Evolutionary conservation across 2,888 invertebrate genomes (phyloP).

Genomic region (Acanthoscelides obtectus): DNA sequence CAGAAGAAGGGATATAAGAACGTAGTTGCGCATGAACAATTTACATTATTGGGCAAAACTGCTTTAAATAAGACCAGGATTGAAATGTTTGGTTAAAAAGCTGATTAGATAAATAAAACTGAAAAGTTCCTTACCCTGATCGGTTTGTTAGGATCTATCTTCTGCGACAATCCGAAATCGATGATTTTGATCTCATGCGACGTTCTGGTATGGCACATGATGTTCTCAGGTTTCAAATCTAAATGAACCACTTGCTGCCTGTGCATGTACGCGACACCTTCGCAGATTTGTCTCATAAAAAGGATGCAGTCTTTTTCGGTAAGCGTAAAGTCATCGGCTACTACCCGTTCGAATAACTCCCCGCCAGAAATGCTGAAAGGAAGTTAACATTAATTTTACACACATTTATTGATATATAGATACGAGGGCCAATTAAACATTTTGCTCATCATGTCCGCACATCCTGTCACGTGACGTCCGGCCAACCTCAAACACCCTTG

Average conservation of each 20-base stretch:
- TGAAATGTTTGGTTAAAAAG: no score
- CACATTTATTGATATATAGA: no score
- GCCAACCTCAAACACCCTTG: no score
- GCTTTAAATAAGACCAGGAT: no score
- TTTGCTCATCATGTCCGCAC: no score
- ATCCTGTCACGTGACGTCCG: no score
- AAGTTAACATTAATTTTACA: neutral
- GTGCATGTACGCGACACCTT: constrained; percentile 89
- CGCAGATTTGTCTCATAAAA: constrained; percentile 87
- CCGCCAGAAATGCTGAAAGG: constrained; percentile 80
- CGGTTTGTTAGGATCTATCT: constrained; percentile 62
- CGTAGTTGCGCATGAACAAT: no score
- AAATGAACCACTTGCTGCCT: constrained; percentile 77
- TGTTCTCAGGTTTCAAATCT: constrained; percentile 94
- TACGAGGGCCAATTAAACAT: no score
- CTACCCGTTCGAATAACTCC: constrained; percentile 89
- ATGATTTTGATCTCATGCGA: constrained; percentile 88
- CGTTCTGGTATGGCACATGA: constrained; percentile 81
- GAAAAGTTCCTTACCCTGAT: constrained; percentile 40
- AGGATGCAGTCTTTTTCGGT: constrained; percentile 83
- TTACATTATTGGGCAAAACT: no score
- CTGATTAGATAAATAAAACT: no score
- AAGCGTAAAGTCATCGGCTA: constrained; percentile 86
- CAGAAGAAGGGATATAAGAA: no score
- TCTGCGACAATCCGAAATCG: constrained; percentile 87